Evolutionary conservation across 2,888 invertebrate species (phyloP), one percentile per base, ranked within the genome.

Genomic region (Hyppa rectilinea): DNA sequence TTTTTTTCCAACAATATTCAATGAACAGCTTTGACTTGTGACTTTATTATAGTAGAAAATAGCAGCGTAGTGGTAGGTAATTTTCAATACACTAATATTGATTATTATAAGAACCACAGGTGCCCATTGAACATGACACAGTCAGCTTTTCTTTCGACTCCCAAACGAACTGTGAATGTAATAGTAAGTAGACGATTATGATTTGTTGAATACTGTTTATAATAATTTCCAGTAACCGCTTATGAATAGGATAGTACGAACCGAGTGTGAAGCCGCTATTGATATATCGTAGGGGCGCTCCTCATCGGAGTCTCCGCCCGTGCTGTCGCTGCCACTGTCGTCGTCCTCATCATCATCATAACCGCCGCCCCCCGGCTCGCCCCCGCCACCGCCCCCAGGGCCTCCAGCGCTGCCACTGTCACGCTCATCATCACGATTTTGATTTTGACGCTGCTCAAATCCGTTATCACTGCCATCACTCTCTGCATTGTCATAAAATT

Each of bases 181-280:
- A 38, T 26, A 36, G 23, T 38, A 58, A 36, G 23, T 38, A 58
- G 26, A 40, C 6, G 26, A 29, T 29, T 59, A 59, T 4, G 10
- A 10, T 62, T 38, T 29, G 4, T n/a, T n/a, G 38, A 61, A 64
- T n/a, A 31, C 17, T 43, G 29, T 3, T 38, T 26, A 20, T 34
- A 43, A 14, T 23, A 43, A 26, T 49, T 53, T 12, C 12, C 7
- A 64, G 34, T 34, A 43, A 36, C 6, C 10, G 10, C 2, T 14
- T 45, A 26, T 17, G 43, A 26, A 26, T 17, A 17, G 20, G 10
- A 49, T 17, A 58, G 10, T 73, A 87, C 90, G 87, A 23, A 95
- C 95, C 7, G 95, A 94, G 77, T 96, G 95, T 74, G 93, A 81
- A 0, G 95, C 94, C 6, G 96, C 89, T 17, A 96, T 87, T 0